Base-by-base conservation (phyloP, 2,113 vertebrate species). In the Oncorhynchus nerka region DNA sequence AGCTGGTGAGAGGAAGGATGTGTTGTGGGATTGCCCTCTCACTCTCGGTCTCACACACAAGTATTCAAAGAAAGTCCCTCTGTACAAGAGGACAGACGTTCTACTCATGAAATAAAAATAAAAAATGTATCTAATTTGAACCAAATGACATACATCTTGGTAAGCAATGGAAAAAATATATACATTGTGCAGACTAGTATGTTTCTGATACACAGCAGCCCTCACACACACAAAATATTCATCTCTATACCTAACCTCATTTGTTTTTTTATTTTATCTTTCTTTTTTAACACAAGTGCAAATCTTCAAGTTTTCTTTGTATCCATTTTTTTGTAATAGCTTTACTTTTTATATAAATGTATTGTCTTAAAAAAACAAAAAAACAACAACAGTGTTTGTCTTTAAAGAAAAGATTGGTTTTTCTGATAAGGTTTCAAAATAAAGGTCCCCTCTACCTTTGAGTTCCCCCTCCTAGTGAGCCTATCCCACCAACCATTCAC, bases 271-370 rank as follows among this genome's bases (percentile, higher is more conserved):
- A 89, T 90, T 89, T 76, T 90, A 68, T 87, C 85, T 76, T 91
- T 91, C 57, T 88, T 59, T 91, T 93, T 94, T 91, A 91, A 93
- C 90, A 87, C 93, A 94, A 95, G 95, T 95, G 95, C 95, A 95
- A 94, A 94, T 94, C 89, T 95, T 95, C 95, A 95, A 94, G 94
- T 95, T 95, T 95, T 87, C 77, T 88, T 91, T 91, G 87, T 86
- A 19, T 4, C 16, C 87, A 89, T 91, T 90, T 86, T 86, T 91
- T 94, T 93, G 91, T 89, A 89, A 94, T 93, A 93, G 92, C 91
- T 93, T 95, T 91, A 88, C 74, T 86, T 93, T 93, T 90, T 90
- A 88, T 94, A 93, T 90, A 93, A 94, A 93, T 55, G 86, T 93
- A 82, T 80, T 85, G 75, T 75, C 57, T 68, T 77, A 94, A 90